Evolutionary conservation across 2,888 invertebrate species (phyloP), one percentile per base, ranked within the genome.

Genomic region (Hydrotaea cyrtoneurina): DNA sequence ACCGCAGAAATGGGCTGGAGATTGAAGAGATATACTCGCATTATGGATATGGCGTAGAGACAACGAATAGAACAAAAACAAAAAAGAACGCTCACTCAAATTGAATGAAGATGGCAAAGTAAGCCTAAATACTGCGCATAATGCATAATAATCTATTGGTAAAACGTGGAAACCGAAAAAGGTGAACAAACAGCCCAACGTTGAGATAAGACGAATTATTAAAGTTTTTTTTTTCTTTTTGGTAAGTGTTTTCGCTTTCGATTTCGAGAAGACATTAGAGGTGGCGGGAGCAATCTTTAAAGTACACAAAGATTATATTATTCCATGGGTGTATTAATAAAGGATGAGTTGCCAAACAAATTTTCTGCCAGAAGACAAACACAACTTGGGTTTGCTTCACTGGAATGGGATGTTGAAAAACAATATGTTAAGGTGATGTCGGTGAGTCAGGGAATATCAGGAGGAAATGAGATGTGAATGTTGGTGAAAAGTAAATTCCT

Each of bases 121-220:
- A 43, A 69, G 69, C 69, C 69, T 69, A 69, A 69, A 69, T 69
- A 46, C 69, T 69, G 23, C 69, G 23, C 69, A 69, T 69, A 69
- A 69, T 69, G 69, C 69, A 69, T 69, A 69, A 69, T 69, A 69
- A 69, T 69, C 69, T 69, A 69, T 23, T 46, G 43, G 69, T 15
- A 69, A 69, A 69, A 46, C 15, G 23, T 13, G 23, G 46, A 4
- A 69, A 69, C 43, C 21, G 11, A 11, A 11, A 21, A 69, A 69
- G 69, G 69, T 69, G 69, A 15, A 69, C 69, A 69, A 69, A 69
- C 23, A 69, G 7, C 23, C 69, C 15, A 31, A 62, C 23, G 15
- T 15, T 15, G 46, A 8, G 69, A 69, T 69, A 69, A 69, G 69
- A 69, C 21, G 19, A 66, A 46, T 21, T 59, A 23, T 59, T 23